phyloP scores from a whole-genome alignment of 1,140 invertebrate species.

The Saccostrea cuccullata region DNA sequence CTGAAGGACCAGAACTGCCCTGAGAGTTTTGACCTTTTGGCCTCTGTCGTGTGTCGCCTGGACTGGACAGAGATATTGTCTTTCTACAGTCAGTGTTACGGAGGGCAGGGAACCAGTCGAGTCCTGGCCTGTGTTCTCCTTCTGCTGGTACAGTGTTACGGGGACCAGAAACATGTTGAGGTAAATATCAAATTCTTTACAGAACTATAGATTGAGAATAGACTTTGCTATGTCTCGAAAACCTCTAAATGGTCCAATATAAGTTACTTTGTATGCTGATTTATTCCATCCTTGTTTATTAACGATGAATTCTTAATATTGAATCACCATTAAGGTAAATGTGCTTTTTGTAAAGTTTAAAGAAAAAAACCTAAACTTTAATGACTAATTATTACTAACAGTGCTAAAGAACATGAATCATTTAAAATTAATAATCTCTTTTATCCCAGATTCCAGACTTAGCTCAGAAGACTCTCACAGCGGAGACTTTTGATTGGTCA shows the following conservation, averaged over 20 bases:
- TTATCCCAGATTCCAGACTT: constrained; percentile 61
- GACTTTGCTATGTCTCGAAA: too few relatives aligned
- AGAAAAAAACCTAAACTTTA: too few relatives aligned
- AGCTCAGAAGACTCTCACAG: constrained; percentile 81
- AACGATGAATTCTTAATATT: background rate
- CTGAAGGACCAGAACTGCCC: constrained; percentile 65
- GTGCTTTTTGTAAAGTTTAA: too few relatives aligned
- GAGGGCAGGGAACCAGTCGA: constrained; percentile 55
- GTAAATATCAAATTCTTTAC: constrained; percentile 46
- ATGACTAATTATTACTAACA: too few relatives aligned
- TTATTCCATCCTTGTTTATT: background rate
- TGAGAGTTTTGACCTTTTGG: constrained; percentile 69
- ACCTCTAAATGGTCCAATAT: too few relatives aligned
- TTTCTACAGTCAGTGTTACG: constrained; percentile 58
- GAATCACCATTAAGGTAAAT: background rate
- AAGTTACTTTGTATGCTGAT: too few relatives aligned
- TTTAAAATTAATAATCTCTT: background rate
- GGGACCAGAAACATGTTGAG: constrained; percentile 69
- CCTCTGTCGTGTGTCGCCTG: constrained; percentile 65
- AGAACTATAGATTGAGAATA: too few relatives aligned
- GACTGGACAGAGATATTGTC: constrained; percentile 66
- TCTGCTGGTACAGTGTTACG: constrained; percentile 69
- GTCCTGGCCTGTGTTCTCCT: constrained; percentile 65
- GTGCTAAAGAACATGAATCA: background rate
- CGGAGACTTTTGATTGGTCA: constrained; percentile 86